Conservation (phyloP, 1,140 invertebrate species). For the Eueides isabella region DNA sequence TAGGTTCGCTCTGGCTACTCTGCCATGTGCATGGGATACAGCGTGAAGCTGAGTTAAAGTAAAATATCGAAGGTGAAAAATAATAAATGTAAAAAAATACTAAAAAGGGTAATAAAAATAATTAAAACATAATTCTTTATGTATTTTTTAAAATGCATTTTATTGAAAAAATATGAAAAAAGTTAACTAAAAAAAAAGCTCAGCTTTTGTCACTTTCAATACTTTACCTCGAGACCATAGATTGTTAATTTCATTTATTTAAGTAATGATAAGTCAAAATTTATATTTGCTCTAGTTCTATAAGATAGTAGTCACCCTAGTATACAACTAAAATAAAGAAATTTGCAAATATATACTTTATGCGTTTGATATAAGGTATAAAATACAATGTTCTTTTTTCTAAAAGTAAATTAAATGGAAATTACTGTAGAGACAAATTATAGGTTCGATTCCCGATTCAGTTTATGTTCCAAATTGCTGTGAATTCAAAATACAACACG, state of each 20-base stretch:
- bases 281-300: neutral
- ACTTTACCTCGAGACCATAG: no score
- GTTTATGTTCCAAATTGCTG: conserved; percentile 19
- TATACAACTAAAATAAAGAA: neutral
- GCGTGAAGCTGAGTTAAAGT: no score
- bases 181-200: no score
- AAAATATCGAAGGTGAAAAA: no score
- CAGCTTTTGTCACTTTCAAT: neutral
- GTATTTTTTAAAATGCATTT: no score
- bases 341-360: conserved; percentile 16
- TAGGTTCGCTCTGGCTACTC: no score
- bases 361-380: neutral
- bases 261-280: neutral
- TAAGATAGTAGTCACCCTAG: conserved; percentile 12
- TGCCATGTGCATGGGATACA: no score
- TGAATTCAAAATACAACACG: neutral
- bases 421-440: conserved; percentile 26
- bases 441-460: conserved; percentile 20
- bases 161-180: no score
- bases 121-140: no score
- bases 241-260: neutral
- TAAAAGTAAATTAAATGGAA: conserved; percentile 24
- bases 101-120: no score
- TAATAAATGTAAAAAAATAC: no score
- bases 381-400: neutral